Evolutionary conservation across 2,888 invertebrate genomes (phyloP).

Genomic region (Drosophila setosimentum): DNA sequence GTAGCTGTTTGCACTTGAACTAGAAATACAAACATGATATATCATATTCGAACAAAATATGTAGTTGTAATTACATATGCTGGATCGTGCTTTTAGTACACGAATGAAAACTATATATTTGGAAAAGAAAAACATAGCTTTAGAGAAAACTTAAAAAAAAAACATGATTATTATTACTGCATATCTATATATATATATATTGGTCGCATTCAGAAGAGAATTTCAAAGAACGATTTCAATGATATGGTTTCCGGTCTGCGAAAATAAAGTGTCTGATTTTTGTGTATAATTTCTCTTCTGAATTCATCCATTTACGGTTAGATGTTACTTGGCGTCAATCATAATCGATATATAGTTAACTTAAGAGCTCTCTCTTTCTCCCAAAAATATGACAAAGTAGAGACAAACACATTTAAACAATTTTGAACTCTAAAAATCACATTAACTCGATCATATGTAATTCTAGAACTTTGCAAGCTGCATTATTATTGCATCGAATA

Average conservation of each 20-base stretch:
- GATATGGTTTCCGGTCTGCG: background rate
- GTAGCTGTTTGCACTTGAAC: constrained; percentile 70
- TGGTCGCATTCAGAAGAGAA: constrained; percentile 6
- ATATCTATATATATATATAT: constrained; percentile 31
- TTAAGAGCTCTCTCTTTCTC: constrained; percentile 52
- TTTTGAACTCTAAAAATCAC: constrained; percentile 27
- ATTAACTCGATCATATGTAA: constrained; percentile 36
- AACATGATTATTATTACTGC: constrained; percentile 29
- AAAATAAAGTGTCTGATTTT: background rate
- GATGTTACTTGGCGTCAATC: constrained; percentile 55
- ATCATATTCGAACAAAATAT: constrained; percentile 28
- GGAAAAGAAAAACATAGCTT: constrained; percentile 26
- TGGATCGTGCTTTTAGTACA: constrained; percentile 21
- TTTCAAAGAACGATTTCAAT: background rate
- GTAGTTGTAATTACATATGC: constrained; percentile 17
- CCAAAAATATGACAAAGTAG: constrained; percentile 57
- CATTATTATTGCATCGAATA: constrained; percentile 29
- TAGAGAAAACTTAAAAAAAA: constrained; percentile 18
- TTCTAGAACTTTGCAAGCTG: constrained; percentile 2
- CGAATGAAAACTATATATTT: constrained; percentile 15
- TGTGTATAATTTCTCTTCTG: background rate
- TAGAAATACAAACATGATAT: constrained; percentile 38
- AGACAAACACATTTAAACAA: background rate
- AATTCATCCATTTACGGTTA: constrained; percentile 36
- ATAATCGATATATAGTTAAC: constrained; percentile 43